phyloP scores from a whole-genome alignment of 2,113 vertebrate species.

The Galeopterus variegatus region DNA sequence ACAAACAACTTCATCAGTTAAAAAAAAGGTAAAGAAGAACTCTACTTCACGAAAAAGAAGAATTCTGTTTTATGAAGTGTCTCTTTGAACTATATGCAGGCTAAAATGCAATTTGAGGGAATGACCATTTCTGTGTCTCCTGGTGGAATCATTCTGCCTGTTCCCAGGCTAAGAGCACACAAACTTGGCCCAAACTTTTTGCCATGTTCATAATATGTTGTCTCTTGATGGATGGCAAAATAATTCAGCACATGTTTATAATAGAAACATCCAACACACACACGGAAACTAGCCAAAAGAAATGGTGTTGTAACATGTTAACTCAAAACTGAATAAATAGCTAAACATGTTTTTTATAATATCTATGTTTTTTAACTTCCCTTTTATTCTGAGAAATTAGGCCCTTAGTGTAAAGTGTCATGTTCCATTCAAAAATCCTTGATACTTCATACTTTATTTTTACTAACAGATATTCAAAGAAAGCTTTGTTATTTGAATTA shows the following conservation, averaged over 20 bases:
- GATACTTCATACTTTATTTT: neutral
- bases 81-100: conserved; percentile 63
- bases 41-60: conserved; percentile 67
- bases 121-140: conserved; percentile 5
- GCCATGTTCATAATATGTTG: conserved; percentile 58
- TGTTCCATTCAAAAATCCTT: conserved; percentile 63
- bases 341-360: conserved; percentile 69
- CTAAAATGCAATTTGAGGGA: conserved; percentile 55
- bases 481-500: conserved; percentile 14
- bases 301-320: conserved; percentile 77
- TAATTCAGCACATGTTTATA: conserved; percentile 78
- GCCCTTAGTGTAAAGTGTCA: neutral
- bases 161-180: neutral
- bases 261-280: conserved; percentile 67
- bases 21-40: conserved; percentile 56
- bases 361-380: conserved; percentile 6
- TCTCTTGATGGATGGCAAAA: conserved; percentile 77
- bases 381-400: conserved; percentile 56
- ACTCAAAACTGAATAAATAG: conserved; percentile 51
- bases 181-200: neutral
- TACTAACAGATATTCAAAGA: neutral
- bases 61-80: conserved; percentile 64
- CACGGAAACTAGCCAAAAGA: conserved; percentile 72
- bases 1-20: conserved; percentile 85
- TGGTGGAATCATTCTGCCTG: neutral